phyloP scores from a whole-genome alignment of 2,888 invertebrate genomes.

The Sericinus montela region DNA sequence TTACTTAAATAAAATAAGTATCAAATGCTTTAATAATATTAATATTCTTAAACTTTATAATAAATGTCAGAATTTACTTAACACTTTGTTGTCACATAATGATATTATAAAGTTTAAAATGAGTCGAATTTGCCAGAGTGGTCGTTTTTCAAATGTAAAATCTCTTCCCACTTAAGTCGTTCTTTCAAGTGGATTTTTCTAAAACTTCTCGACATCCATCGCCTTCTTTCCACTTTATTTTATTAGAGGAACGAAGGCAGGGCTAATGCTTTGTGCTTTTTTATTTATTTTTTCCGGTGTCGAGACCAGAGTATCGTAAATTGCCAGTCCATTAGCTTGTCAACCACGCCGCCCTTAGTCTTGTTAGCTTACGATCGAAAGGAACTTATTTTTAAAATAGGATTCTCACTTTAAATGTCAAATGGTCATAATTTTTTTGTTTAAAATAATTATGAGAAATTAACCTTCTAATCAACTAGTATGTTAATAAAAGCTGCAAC shows the following conservation, averaged over 20 bases:
- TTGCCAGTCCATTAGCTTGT: conserved; percentile 13
- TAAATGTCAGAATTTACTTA: too few relatives aligned
- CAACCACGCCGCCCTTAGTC: conserved; percentile 4
- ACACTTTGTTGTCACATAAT: too few relatives aligned
- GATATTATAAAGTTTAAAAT: too few relatives aligned
- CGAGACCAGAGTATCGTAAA: conserved; percentile 13
- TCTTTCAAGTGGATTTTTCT: neutral
- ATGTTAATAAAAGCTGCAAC: too few relatives aligned
- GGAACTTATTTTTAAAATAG: conserved; percentile 9
- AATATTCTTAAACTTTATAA: too few relatives aligned
- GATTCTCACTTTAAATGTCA: neutral
- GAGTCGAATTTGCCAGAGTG: neutral
- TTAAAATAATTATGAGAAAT: too few relatives aligned
- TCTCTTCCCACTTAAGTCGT: neutral
- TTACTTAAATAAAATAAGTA: too few relatives aligned
- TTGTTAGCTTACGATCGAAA: neutral
- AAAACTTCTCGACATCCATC: conserved; percentile 1
- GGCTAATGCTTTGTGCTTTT: neutral
- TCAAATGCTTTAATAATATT: too few relatives aligned
- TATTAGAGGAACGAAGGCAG: conserved; percentile 6
- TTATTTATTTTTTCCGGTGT: neutral
- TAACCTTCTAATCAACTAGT: too few relatives aligned
- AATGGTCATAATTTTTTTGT: too few relatives aligned
- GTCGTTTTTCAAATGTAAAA: neutral
- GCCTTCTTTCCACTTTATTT: conserved; percentile 8